Evolutionary conservation across 2,113 vertebrate species (phyloP).

Genomic region (Theristicus caerulescens): DNA sequence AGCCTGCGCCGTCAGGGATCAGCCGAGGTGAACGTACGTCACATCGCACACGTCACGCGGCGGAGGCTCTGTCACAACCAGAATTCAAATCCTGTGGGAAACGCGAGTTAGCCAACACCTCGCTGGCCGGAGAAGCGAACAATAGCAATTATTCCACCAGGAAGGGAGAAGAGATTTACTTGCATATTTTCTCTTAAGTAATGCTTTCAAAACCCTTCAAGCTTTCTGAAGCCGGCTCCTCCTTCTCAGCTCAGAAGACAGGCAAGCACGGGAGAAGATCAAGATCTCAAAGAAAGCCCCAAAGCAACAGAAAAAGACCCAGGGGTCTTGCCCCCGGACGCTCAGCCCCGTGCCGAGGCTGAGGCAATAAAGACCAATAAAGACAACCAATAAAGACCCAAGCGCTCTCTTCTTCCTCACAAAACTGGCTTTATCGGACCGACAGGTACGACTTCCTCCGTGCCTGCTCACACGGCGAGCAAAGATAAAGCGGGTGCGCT

Average conservation of each 20-base stretch:
- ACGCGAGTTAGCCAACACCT: background rate
- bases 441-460: rapidly evolving
- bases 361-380: too few relatives aligned
- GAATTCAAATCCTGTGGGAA: background rate
- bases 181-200: background rate
- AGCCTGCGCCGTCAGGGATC: background rate
- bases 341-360: background rate
- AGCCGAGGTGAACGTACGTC: background rate
- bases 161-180: background rate
- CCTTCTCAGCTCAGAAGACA: background rate
- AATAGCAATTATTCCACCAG: background rate
- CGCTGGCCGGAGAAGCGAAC: background rate
- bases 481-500: rapidly evolving
- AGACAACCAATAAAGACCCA: background rate
- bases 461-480: rapidly evolving
- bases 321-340: rapidly evolving
- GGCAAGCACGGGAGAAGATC: background rate
- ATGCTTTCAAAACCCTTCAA: background rate
- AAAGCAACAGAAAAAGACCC: background rate
- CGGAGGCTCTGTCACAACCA: background rate
- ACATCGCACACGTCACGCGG: background rate
- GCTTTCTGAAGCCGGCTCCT: background rate
- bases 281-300: background rate
- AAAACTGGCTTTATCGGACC: background rate
- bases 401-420: background rate